Evolutionary conservation across 2,113 vertebrate species (phyloP).

Genomic region (Laterallus jamaicensis): DNA sequence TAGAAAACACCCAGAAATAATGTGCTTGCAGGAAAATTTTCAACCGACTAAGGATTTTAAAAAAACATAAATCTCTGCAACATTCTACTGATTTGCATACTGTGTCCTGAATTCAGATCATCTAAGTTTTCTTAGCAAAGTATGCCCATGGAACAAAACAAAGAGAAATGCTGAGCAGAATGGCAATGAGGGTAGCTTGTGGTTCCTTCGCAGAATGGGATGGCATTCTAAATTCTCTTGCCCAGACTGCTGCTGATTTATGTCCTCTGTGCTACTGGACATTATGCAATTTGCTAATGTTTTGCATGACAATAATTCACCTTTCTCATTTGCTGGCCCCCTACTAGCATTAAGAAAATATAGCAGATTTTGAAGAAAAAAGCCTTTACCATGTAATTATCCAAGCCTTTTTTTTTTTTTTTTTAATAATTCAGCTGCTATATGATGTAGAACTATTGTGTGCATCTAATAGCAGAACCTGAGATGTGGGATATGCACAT

Average conservation of each 20-base stretch:
- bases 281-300: background rate
- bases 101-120: background rate
- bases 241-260: background rate
- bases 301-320: background rate
- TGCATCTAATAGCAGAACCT: background rate
- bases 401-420: background rate
- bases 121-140: background rate
- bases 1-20: background rate
- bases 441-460: background rate
- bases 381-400: background rate
- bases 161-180: background rate
- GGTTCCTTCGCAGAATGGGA: background rate
- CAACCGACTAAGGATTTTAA: background rate
- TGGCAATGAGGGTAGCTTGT: background rate
- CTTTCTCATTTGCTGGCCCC: background rate
- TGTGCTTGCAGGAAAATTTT: background rate
- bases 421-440: background rate
- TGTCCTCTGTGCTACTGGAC: background rate
- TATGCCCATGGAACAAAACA: background rate
- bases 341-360: background rate
- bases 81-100: background rate
- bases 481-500: background rate
- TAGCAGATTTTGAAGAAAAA: background rate
- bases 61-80: background rate
- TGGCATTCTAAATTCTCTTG: background rate